Conservation (phyloP, 1,140 invertebrate genomes). For the Oppia nitens region DNA sequence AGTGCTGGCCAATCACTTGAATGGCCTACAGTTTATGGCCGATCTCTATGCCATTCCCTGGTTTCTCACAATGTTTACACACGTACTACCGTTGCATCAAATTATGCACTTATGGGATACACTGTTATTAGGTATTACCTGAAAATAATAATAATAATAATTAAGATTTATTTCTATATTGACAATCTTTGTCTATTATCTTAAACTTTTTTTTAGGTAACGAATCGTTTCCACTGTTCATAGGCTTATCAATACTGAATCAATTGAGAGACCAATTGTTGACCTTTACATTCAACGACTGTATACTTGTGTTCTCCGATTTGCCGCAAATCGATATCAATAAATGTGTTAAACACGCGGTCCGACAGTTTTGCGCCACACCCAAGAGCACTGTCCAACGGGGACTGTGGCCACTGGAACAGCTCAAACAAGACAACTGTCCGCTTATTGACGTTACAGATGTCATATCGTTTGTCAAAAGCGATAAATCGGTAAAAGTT, state of each 20-base stretch:
- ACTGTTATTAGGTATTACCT: slow-evolving; percentile 43
- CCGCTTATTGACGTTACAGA: slow-evolving; percentile 6
- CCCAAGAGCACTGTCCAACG: slow-evolving; percentile 40
- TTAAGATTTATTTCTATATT: neutral
- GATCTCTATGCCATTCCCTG: slow-evolving; percentile 99
- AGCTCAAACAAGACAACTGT: neutral
- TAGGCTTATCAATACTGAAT: slow-evolving; percentile 79
- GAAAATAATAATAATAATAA: neutral
- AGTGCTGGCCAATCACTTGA: slow-evolving; percentile 70
- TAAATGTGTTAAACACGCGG: slow-evolving; percentile 71
- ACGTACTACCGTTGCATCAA: slow-evolving; percentile 94
- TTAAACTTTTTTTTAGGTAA: slow-evolving; percentile 39
- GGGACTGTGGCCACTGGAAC: slow-evolving; percentile 9
- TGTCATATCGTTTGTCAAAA: neutral
- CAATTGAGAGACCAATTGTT: slow-evolving; percentile 69
- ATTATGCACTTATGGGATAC: slow-evolving; percentile 97
- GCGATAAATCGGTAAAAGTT: neutral
- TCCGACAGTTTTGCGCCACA: slow-evolving; percentile 63
- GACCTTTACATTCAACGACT: slow-evolving; percentile 86
- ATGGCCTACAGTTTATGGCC: slow-evolving; percentile 84
- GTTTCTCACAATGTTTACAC: slow-evolving; percentile 90
- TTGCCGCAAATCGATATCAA: slow-evolving; percentile 95
- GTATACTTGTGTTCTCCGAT: slow-evolving; percentile 89
- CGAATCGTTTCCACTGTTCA: slow-evolving; percentile 80
- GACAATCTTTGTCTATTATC: neutral